Conservation (phyloP, 1,140 invertebrate species). For the Sipha flava region DNA sequence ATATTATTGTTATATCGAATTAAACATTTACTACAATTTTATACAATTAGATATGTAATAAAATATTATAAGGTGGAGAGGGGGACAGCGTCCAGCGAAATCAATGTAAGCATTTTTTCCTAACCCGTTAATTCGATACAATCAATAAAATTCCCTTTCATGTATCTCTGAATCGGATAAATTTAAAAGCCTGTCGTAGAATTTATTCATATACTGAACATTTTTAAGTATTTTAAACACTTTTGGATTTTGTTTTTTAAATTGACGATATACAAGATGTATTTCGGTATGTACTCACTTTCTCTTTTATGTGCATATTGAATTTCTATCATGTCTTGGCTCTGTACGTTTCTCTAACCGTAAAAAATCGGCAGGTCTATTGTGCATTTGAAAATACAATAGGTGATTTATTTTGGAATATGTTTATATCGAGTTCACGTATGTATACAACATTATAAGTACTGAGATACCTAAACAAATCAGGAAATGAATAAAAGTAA, state of each 20-base stretch:
- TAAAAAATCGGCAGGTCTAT: constrained; percentile 19
- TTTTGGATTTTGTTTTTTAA: neutral
- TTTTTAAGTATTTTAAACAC: neutral
- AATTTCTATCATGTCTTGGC: constrained; percentile 22
- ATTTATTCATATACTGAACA: neutral
- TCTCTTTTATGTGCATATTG: constrained; percentile 8
- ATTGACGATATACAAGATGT: neutral
- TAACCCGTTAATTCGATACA: no score
- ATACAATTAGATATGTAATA: no score
- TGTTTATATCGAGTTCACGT: neutral
- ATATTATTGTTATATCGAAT: no score
- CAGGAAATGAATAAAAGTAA: neutral
- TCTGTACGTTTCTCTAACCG: constrained; percentile 8
- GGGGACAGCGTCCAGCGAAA: no score
- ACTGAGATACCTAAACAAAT: neutral
- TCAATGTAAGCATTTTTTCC: no score
- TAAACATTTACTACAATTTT: no score
- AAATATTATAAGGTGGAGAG: no score
- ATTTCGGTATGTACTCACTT: constrained; percentile 4
- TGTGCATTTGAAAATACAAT: constrained; percentile 11
- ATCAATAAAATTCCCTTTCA: no score
- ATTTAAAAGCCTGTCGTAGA: no score
- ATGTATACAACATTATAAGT: neutral
- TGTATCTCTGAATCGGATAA: no score
- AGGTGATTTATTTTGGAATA: neutral